Conservation (phyloP, 1,140 invertebrate species). For the Zeugodacus cucurbitae region DNA sequence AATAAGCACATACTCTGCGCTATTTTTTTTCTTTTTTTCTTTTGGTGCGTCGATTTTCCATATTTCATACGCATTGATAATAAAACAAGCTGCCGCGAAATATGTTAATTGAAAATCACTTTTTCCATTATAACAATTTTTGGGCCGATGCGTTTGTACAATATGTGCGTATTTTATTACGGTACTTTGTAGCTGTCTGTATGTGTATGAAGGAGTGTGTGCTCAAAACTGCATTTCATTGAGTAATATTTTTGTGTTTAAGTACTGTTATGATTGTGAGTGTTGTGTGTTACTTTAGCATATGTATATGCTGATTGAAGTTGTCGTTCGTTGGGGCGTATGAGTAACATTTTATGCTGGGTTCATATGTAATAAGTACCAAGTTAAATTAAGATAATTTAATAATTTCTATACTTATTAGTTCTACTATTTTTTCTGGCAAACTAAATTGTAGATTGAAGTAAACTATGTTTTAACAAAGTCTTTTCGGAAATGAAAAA, state of each 20-base stretch:
- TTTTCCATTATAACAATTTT: neutral
- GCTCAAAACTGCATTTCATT: neutral
- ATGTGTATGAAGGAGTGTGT: neutral
- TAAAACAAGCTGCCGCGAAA: neutral
- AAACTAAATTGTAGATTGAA: too few relatives aligned
- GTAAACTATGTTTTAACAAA: too few relatives aligned
- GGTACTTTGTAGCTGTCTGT: neutral
- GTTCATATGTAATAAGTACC: too few relatives aligned
- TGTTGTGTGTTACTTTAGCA: neutral
- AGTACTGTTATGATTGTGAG: neutral
- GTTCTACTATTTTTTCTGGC: too few relatives aligned
- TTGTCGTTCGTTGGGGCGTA: neutral
- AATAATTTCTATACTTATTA: too few relatives aligned
- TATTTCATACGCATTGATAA: neutral
- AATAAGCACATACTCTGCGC: neutral
- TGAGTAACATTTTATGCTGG: neutral
- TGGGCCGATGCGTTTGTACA: neutral
- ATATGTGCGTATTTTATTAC: neutral
- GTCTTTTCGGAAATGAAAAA: too few relatives aligned
- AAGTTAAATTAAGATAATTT: too few relatives aligned
- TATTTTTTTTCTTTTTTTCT: neutral
- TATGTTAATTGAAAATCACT: conserved; percentile 2
- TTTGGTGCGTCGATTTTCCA: neutral
- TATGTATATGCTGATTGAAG: neutral
- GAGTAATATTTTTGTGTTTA: neutral